Base-by-base conservation (phyloP, 1,140 invertebrate genomes). In the Tachypleus tridentatus region DNA sequence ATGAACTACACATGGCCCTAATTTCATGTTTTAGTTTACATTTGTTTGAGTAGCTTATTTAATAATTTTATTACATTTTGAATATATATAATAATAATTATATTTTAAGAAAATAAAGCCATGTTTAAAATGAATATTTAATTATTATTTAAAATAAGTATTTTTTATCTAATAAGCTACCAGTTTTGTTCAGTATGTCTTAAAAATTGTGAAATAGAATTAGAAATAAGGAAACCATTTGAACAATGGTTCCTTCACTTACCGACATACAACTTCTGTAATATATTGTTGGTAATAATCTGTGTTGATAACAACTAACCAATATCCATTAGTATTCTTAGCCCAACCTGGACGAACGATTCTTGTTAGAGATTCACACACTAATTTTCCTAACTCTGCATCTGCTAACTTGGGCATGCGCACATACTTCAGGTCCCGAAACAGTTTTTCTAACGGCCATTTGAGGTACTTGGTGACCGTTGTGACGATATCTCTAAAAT, bases 281-380 rank as follows among this genome's bases (percentile, higher is more conserved):
- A 73, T 69, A 53, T 69, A 72, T 62, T 73, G 71, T 4, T 71
- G 67, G 54, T 73, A 72, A 10, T 69, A 51, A 48, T 71, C 70
- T 4, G 70, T 73, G 57, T 73, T 73, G 59, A 73, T 70, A 3
- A 73, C 67, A 5, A 72, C 72, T 9, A 73, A 63, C 72, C 72
- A 73, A 54, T 69, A 62, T 8, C 70, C 72, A 51, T 72, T 73
- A 6, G 71, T 73, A 64, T 73, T 73, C 10, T 69, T 68, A 3
- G 72, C 70, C 72, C 72, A 73, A 51, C 72, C 72, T 0, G 70
- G 70, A 50, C 71, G 59, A 49, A 73, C 64, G 49, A 73, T 65
- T 48, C 69, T 61, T 2, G 72, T 73, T n/a, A 70, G 67, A n/a
- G 72, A 70, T 51, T 73, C 72, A 63, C 72, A 73, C n/a, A 73